phyloP scores from a whole-genome alignment of 2,113 vertebrate genomes.

The Callaeas wilsoni region DNA sequence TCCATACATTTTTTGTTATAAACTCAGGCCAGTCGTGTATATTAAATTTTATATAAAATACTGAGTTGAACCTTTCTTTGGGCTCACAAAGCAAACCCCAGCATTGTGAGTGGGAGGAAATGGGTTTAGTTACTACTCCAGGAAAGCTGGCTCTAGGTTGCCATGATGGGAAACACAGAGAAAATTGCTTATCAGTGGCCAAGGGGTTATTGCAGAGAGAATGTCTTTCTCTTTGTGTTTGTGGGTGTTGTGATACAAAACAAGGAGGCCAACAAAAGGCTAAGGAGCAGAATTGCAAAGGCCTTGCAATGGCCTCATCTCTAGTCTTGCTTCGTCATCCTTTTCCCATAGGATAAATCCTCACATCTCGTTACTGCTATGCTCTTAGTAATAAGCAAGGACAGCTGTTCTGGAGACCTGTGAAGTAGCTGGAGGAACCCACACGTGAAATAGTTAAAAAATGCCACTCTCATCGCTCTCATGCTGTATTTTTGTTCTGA shows the following conservation, averaged over 20 bases:
- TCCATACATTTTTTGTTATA: slow-evolving; percentile 5
- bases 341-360: background rate
- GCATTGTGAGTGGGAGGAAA: background rate
- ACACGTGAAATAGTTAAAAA: background rate
- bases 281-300: background rate
- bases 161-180: background rate
- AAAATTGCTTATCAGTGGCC: background rate
- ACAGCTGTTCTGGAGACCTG: background rate
- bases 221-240: background rate
- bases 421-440: background rate
- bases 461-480: background rate
- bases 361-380: background rate
- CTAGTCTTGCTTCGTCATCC: background rate
- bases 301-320: background rate
- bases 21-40: background rate
- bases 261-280: background rate
- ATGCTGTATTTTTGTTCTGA: background rate
- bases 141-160: background rate
- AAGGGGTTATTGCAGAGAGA: background rate
- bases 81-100: background rate
- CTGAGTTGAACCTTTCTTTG: background rate
- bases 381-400: background rate
- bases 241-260: background rate
- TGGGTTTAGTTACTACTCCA: background rate
- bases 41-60: background rate